Conservation (phyloP, 1,140 invertebrate species). For the Wiebesia pumilae region DNA sequence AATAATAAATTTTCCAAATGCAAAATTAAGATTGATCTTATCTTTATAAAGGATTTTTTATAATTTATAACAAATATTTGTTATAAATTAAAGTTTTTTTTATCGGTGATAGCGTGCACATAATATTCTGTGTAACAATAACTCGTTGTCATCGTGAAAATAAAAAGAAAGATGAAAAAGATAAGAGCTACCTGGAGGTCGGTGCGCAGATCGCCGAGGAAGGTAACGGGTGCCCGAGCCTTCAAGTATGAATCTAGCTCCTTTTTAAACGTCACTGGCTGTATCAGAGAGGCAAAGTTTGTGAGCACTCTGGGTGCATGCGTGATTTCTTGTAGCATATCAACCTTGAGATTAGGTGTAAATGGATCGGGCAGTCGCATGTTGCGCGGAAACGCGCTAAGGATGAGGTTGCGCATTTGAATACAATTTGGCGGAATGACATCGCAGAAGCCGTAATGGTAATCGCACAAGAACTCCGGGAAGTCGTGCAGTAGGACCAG, state of each 20-base stretch:
- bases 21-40: too few species aligned
- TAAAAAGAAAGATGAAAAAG: constrained; percentile 18
- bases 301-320: constrained; percentile 91
- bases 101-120: too few species aligned
- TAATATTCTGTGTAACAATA: not conserved
- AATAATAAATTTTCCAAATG: too few species aligned
- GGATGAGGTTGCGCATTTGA: constrained; percentile 98
- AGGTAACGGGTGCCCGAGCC: constrained; percentile 94
- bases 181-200: constrained; percentile 85
- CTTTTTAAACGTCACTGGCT: constrained; percentile 92
- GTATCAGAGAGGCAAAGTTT: constrained; percentile 92
- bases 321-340: constrained; percentile 91
- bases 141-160: not conserved
- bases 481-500: constrained; percentile 98
- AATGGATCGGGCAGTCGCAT: constrained; percentile 99
- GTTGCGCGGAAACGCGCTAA: constrained; percentile 97
- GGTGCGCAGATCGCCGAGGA: constrained; percentile 92
- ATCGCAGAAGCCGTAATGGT: constrained; percentile 99
- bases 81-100: too few species aligned
- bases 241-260: constrained; percentile 98
- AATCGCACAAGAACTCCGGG: constrained; percentile 99
- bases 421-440: constrained; percentile 99
- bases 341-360: constrained; percentile 97
- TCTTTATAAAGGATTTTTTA: too few species aligned
- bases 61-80: too few species aligned